These are phyloP conservation scores for Plutomurus gul DNA, from an alignment of 1,140 invertebrate genomes.

Conservation along the genomic window DNA sequence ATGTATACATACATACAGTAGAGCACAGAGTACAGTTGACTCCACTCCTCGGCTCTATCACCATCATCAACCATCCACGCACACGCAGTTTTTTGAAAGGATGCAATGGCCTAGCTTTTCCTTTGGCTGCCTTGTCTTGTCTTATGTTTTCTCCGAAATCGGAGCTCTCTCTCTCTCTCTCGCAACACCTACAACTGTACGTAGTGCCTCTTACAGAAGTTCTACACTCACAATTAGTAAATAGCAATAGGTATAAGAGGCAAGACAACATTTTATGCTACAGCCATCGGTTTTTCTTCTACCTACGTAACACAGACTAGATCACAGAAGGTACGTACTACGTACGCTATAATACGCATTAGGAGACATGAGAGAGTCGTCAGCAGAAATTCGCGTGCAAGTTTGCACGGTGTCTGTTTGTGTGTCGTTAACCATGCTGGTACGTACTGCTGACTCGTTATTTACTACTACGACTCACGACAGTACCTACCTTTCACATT, in stretches of 20 bases:
- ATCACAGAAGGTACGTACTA: no score
- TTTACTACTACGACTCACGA: no score
- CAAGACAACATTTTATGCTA: neutral
- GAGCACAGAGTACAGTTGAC: no score
- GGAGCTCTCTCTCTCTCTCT: neutral
- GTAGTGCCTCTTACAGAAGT: neutral
- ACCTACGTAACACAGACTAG: no score
- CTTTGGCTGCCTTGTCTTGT: slow-evolving; percentile 6
- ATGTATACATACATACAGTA: neutral
- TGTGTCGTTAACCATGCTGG: no score
- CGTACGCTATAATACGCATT: no score
- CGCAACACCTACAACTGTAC: slow-evolving; percentile 4
- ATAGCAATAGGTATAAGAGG: neutral
- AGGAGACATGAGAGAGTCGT: no score
- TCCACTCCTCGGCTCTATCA: neutral
- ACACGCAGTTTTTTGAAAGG: slow-evolving; percentile 17
- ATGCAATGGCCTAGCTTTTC: neutral
- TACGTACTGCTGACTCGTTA: no score
- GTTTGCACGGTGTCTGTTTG: no score
- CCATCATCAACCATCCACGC: slow-evolving; percentile 21
- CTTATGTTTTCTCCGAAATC: slow-evolving; percentile 17
- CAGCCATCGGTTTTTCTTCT: no score
- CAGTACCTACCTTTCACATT: no score
- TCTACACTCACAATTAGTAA: neutral
- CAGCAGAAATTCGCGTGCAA: no score